These are phyloP conservation scores for Carduelis carduelis DNA, from an alignment of 2,797 vertebrate species.

Conservation along the genomic window DNA sequence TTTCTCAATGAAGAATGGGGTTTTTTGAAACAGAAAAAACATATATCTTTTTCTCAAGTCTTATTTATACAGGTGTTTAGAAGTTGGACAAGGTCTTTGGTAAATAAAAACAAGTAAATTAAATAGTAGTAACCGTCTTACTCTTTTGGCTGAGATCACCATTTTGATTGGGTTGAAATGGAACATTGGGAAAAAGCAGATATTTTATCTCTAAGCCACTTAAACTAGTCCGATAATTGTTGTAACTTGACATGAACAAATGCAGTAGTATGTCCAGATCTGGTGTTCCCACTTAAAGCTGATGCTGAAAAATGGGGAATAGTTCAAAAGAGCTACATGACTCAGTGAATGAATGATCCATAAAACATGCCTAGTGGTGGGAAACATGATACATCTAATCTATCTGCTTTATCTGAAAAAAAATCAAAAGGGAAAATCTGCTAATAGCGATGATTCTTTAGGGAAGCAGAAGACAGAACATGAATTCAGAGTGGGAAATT, in stretches of 20 bases:
- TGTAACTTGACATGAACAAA: conserved; percentile 1
- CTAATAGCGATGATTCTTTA: background rate
- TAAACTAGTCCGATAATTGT: background rate
- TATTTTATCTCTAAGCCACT: background rate
- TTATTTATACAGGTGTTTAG: background rate
- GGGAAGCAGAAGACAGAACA: background rate
- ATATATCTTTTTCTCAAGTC: background rate
- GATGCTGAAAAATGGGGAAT: conserved; percentile 8
- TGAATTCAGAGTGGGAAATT: background rate
- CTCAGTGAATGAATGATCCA: background rate
- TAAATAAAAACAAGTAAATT: conserved; percentile 11
- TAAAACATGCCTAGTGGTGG: background rate
- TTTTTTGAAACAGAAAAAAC: background rate
- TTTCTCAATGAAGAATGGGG: background rate
- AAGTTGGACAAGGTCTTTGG: background rate
- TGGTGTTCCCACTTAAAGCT: background rate
- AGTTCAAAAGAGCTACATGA: conserved; percentile 24
- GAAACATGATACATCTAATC: background rate
- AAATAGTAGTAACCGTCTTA: background rate
- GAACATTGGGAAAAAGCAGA: background rate
- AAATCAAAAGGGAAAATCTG: background rate
- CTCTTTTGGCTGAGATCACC: background rate
- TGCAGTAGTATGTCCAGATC: background rate
- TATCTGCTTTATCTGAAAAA: conserved; percentile 1
- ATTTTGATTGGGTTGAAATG: background rate